phyloP scores from a whole-genome alignment of 1,140 invertebrate species.

The Drosophila kohkoa region DNA sequence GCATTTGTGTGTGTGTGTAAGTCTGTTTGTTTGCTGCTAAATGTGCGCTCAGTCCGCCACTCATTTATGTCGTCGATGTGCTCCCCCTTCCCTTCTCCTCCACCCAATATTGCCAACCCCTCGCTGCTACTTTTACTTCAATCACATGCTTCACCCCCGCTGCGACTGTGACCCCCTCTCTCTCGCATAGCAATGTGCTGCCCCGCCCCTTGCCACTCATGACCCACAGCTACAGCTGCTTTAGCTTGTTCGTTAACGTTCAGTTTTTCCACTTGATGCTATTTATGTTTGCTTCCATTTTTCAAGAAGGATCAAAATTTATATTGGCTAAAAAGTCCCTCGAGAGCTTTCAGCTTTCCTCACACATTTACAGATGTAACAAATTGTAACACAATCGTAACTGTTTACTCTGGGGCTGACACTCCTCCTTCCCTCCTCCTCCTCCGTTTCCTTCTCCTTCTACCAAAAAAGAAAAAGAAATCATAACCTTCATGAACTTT shows the following conservation, averaged over 20 bases:
- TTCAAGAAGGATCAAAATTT: slow-evolving; percentile 84
- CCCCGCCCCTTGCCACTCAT: slow-evolving; percentile 1
- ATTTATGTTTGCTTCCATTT: slow-evolving; percentile 83
- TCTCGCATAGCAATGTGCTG: too few relatives aligned
- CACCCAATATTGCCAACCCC: background rate
- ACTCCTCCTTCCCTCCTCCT: background rate
- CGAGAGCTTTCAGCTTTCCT: slow-evolving; percentile 69
- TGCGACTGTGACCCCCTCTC: slow-evolving; percentile 2
- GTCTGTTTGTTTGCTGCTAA: slow-evolving; percentile 80
- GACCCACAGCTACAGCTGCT: slow-evolving; percentile 2
- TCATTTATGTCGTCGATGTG: slow-evolving; percentile 82
- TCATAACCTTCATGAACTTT: slow-evolving; percentile 5
- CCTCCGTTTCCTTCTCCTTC: background rate
- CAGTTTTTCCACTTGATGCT: slow-evolving; percentile 79
- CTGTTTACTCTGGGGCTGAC: slow-evolving; percentile 74
- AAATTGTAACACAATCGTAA: slow-evolving; percentile 84
- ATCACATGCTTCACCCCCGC: slow-evolving; percentile 20
- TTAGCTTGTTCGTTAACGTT: slow-evolving; percentile 75
- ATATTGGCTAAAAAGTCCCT: slow-evolving; percentile 83
- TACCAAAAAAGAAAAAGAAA: slow-evolving; percentile 8
- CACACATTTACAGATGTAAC: slow-evolving; percentile 80
- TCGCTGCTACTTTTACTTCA: background rate
- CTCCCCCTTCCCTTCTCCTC: slow-evolving; percentile 5
- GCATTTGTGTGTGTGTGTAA: slow-evolving; percentile 39
- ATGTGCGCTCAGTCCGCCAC: slow-evolving; percentile 81